Conservation (phyloP, 2,113 vertebrate species). For the Alces alces region DNA sequence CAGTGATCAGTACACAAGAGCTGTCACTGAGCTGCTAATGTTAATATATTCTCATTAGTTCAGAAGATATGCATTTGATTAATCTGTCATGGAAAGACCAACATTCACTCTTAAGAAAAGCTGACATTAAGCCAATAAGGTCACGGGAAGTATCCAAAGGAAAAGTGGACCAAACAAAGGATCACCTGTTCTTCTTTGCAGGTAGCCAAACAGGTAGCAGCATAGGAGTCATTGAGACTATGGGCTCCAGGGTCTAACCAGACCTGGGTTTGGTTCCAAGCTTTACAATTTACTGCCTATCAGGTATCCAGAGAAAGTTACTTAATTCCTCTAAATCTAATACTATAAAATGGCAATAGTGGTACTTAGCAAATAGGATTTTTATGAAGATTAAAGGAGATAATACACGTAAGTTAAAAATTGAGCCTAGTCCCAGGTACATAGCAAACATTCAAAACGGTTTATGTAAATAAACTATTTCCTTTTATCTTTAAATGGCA, state of each 20-base stretch:
- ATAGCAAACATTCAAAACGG: neutral
- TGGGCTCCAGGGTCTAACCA: neutral
- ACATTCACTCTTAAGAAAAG: neutral
- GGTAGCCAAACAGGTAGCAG: neutral
- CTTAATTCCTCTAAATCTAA: neutral
- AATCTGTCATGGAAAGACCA: neutral
- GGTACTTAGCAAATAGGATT: neutral
- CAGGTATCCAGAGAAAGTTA: neutral
- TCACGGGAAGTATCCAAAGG: neutral
- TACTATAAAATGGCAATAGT: neutral
- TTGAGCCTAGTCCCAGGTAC: neutral
- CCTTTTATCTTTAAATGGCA: neutral
- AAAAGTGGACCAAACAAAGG: neutral
- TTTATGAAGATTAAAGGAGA: neutral
- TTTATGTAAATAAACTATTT: neutral
- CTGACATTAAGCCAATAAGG: neutral
- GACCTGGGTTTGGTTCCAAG: neutral
- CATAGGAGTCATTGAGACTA: neutral
- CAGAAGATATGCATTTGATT: neutral
- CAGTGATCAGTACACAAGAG: neutral
- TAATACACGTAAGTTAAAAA: constrained; percentile 1
- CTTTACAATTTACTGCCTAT: neutral
- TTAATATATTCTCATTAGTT: neutral
- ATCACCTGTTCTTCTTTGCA: neutral
- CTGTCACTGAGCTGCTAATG: neutral